Evolutionary conservation across 30 jellyfish, hydroid and myxozoan genomes (phyloP), one percentile per base, ranked within the genome.

Genomic region (Mastigias papua): DNA sequence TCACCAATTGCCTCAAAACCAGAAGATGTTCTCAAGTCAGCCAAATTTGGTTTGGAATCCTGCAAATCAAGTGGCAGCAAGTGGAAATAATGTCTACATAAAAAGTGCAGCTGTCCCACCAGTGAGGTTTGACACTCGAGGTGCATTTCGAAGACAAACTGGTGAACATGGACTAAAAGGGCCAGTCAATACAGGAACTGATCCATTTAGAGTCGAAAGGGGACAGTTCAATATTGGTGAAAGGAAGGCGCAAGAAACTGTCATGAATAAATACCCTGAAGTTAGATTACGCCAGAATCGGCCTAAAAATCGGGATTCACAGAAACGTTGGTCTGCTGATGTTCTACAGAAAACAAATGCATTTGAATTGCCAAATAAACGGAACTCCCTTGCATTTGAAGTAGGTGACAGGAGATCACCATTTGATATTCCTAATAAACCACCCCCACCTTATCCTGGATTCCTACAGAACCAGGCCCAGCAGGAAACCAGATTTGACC

Each of bases 361-460:
- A 16, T 63, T 82, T 26, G 98, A 91, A 34, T 22, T 84, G 64
- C 85, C 82, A 13, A 82, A 79, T 31, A 91, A 91, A 66, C 71
- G 98, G 48, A 91, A 67, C 35, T 82, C 96, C 34, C 46, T 90
- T 66, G 99, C 95, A 51, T 76, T 76, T 71, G 94, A 85, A 48
- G 94, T 85, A 0, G 94, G 94, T 75, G 86, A 71, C 34, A 48
- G 86, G 48, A 65, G 76, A 16, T 35, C 88, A 20, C 62, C 63
- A 62, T 85, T 85, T 30, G 96, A 88, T 51, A 54, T 82, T 37
- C 97, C 98, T 1, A 82, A 90, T 33, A 91, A 87, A 48, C 99
- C 99, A 62, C 99, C 99, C 0, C 99, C 99, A 0, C 99, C 99
- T 15, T 96, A 96, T 79, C 99, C 99, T 34, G 99, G 99, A 0